Conservation (phyloP, 2,888 invertebrate species). For the Euzetes globulus region DNA sequence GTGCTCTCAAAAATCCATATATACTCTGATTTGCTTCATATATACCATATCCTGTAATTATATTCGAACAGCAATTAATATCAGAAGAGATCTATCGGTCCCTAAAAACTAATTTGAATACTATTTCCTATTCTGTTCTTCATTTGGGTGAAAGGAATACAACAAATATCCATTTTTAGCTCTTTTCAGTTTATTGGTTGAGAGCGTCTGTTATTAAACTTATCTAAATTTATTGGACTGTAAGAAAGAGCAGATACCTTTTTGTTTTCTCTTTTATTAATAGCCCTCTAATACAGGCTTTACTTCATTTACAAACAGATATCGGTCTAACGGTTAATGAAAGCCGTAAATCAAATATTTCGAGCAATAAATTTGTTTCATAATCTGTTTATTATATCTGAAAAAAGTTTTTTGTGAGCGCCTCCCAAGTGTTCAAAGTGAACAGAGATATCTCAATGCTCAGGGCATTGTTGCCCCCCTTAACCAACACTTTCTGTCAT, state of each 20-base stretch:
- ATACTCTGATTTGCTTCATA: background rate
- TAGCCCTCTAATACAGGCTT: background rate
- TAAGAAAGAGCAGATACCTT: background rate
- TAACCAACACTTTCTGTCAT: background rate
- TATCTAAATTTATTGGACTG: background rate
- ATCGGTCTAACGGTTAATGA: background rate
- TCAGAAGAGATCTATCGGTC: background rate
- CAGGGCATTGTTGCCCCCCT: background rate
- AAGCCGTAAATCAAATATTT: constrained; percentile 3
- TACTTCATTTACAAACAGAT: background rate
- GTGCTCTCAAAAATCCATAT: background rate
- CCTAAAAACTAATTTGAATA: background rate
- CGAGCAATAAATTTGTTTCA: background rate
- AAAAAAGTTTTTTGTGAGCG: no score
- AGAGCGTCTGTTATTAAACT: background rate
- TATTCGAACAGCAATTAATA: constrained; percentile 5
- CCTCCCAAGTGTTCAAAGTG: background rate
- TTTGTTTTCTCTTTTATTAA: background rate
- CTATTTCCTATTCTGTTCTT: background rate
- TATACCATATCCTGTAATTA: constrained; percentile 29
- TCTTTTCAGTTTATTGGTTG: background rate
- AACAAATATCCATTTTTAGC: background rate
- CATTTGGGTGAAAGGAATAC: background rate
- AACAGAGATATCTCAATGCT: background rate
- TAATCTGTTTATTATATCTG: no score